Conservation (phyloP, 2,888 invertebrate species). For the Eristalis tenax region DNA sequence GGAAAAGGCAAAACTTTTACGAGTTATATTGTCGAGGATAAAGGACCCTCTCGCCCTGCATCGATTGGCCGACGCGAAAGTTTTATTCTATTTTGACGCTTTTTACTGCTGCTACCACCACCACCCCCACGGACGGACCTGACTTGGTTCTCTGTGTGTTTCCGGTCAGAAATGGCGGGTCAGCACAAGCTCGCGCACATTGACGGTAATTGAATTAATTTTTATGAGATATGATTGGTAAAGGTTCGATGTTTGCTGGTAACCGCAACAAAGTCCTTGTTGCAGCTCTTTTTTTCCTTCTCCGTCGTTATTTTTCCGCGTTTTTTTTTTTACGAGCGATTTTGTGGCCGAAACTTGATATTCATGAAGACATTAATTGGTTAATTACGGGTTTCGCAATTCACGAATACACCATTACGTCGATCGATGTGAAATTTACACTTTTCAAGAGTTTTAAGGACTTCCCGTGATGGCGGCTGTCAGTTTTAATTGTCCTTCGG, state of each 20-base stretch:
- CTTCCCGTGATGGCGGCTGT: conserved; percentile 1
- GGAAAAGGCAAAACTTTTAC: conserved; percentile 28
- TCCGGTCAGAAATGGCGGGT: conserved; percentile 43
- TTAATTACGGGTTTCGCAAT: conserved; percentile 50
- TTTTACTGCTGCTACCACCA: conserved; percentile 20
- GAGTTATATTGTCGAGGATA: conserved; percentile 38
- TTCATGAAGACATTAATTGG: conserved; percentile 56
- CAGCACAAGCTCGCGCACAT: conserved; percentile 38
- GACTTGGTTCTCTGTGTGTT: not conserved
- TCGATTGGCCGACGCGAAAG: conserved; percentile 4
- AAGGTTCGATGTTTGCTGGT: conserved; percentile 47
- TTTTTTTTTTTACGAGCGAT: conserved; percentile 33
- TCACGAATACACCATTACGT: conserved; percentile 25
- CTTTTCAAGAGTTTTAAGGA: not conserved
- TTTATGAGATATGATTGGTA: conserved; percentile 67
- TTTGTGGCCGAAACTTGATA: conserved; percentile 48
- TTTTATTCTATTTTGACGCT: conserved; percentile 35
- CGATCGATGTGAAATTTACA: conserved; percentile 14
- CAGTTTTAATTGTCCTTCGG: not conserved
- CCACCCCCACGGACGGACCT: not conserved
- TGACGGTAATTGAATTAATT: conserved; percentile 68
- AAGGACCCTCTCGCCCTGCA: conserved; percentile 12
- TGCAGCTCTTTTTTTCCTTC: not conserved
- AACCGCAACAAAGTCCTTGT: conserved; percentile 3
- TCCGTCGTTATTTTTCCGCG: not conserved